Percentiles rank a stretch among this genome's conserved stretches.
These are phyloP conservation scores for Poeciliopsis prolifica DNA, from an alignment of 2,113 vertebrate species.

Conservation along the genomic window DNA sequence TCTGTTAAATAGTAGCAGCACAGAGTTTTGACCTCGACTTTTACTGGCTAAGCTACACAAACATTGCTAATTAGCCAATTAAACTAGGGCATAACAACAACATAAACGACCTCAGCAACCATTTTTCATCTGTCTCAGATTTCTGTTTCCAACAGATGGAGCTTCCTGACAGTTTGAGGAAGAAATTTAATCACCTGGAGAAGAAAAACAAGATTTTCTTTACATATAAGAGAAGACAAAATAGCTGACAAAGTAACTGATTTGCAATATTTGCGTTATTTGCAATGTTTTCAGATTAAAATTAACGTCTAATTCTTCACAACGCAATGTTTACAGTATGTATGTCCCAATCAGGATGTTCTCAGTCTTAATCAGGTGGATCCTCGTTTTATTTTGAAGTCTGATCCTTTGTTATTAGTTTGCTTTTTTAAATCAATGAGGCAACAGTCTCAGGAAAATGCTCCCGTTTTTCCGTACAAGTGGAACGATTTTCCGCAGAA, in stretches of 20 bases:
- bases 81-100: not conserved
- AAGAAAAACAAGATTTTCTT: not conserved
- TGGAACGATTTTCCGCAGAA: slow-evolving; percentile 29
- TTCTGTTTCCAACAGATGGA: not conserved
- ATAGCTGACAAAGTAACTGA: not conserved
- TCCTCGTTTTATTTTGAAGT: not conserved
- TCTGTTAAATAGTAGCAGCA: not conserved
- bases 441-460: not conserved
- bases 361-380: not conserved
- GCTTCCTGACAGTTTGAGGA: not conserved
- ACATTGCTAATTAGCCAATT: not conserved
- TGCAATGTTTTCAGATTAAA: not conserved
- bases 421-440: not conserved
- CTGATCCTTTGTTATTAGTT: not conserved
- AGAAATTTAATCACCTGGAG: not conserved
- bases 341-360: not conserved
- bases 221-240: not conserved
- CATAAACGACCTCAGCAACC: not conserved
- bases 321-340: not conserved
- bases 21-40: not conserved
- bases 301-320: not conserved
- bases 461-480: not conserved
- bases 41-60: not conserved
- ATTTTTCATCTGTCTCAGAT: not conserved
- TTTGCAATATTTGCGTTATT: not conserved